Base-by-base conservation (phyloP, 2,113 vertebrate genomes). In the Aptenodytes patagonicus region DNA sequence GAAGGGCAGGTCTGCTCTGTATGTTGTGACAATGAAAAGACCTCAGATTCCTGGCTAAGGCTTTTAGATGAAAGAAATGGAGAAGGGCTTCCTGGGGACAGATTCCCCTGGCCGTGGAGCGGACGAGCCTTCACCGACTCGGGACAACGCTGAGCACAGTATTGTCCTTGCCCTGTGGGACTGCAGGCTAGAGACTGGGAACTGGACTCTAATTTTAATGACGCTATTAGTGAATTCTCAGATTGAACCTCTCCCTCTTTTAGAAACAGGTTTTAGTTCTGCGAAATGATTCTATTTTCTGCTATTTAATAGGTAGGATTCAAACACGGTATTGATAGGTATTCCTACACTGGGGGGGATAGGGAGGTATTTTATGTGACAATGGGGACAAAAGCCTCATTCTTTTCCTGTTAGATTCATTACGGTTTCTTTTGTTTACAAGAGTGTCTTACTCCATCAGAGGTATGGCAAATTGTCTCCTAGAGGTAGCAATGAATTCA, bases 401-500 rank as follows among this genome's bases (percentile, higher is more conserved):
- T 97, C 92, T 97, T 97, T 96, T 90, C 78, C 82, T 95, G 55
- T 90, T 97, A 94, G 58, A 97, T 92, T 97, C 97, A 97, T 92
- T 95, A 89, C 69, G 83, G n/a, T 95, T 97, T 95, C 87, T 96
- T 92, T 91, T 95, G 95, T 97, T 98, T 88, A 19, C 66, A 95
- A 96, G 93, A 71, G 44, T 92, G 80, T 78, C 88, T 91, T 95
- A 92, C 76, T 97, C 86, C 55, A 16, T 92, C 95, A 77, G 94
- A 83, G 38, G 47, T 61, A 95, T 71, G 79, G 97, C 78, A 96
- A 97, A 95, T 94, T 89, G 89, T 87, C 76, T 96, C 84, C 78
- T 93, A 51, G 91, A 97, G 94, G 96, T 95, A 98, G 96, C 97
- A 97, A 93, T 96, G 97, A 97, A 98, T 98, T 98, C 97, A 86